Evolutionary conservation across 53 echinoderm and acorn worm species (phyloP).

Genomic region (Zoroaster sp.): DNA sequence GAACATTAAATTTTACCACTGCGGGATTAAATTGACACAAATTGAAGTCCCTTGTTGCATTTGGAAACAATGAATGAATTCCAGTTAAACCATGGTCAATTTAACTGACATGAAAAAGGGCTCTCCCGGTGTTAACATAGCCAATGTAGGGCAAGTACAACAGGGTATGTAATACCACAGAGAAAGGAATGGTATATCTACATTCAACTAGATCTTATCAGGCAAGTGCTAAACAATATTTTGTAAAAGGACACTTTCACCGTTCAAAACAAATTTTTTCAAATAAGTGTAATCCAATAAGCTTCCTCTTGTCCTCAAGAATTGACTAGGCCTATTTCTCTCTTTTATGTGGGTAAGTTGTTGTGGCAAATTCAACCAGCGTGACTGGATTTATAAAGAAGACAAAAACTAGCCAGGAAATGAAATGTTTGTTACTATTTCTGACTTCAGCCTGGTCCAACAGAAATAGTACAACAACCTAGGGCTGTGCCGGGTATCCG

Average conservation of each 20-base stretch:
- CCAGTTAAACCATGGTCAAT: slow-evolving; percentile 7
- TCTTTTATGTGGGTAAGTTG: neutral
- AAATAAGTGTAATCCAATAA: neutral
- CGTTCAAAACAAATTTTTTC: neutral
- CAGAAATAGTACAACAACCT: neutral
- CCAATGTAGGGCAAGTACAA: neutral
- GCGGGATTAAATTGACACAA: neutral
- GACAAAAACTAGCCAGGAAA: neutral
- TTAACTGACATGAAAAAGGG: neutral
- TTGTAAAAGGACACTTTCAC: neutral
- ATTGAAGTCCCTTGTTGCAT: neutral
- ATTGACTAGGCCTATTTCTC: neutral
- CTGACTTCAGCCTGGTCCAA: neutral
- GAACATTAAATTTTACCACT: neutral
- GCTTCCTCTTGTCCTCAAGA: neutral
- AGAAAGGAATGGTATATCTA: neutral
- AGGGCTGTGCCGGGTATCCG: too few relatives aligned
- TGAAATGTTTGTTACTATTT: neutral
- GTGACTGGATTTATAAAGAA: neutral
- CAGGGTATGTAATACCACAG: neutral
- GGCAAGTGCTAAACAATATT: neutral
- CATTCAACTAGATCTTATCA: too few relatives aligned
- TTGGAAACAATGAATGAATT: slow-evolving; percentile 20
- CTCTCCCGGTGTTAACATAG: neutral
- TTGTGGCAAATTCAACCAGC: neutral